Percentiles rank a stretch among this genome's conserved stretches.
These are phyloP conservation scores for Ornithoptera alexandrae DNA, from an alignment of 2,888 invertebrate species.

Conservation along the genomic window DNA sequence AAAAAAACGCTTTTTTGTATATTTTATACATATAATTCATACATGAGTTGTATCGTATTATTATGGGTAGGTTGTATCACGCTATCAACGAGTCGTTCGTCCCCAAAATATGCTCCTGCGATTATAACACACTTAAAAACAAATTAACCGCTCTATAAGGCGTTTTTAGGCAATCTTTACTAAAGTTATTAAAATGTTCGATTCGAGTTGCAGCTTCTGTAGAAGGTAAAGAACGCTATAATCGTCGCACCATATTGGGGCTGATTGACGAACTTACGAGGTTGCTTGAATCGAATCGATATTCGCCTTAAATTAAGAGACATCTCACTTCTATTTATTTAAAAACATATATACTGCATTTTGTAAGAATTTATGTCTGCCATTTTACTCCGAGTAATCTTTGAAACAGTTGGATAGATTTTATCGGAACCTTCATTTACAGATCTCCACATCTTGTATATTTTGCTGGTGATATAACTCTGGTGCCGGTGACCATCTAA, in stretches of 20 bases:
- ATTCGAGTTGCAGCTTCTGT: conserved; percentile 9
- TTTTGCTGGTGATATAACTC: too few relatives aligned
- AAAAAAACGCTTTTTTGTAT: too few relatives aligned
- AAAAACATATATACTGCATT: too few relatives aligned
- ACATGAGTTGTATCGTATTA: neutral
- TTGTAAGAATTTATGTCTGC: too few relatives aligned
- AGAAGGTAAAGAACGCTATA: conserved; percentile 53
- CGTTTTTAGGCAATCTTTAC: conserved; percentile 12
- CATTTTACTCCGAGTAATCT: too few relatives aligned
- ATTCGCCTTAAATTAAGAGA: conserved; percentile 45
- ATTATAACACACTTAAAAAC: conserved; percentile 4
- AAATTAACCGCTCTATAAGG: conserved; percentile 5
- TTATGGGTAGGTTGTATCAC: conserved; percentile 2
- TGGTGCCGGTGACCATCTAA: too few relatives aligned
- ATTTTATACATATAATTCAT: too few relatives aligned
- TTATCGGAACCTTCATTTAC: too few relatives aligned
- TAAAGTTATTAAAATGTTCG: conserved; percentile 13
- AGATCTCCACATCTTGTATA: too few relatives aligned
- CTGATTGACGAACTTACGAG: conserved; percentile 64
- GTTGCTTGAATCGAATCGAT: conserved; percentile 56
- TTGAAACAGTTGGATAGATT: too few relatives aligned
- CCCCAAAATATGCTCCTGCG: neutral
- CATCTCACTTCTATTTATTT: conserved; percentile 40
- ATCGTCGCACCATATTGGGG: conserved; percentile 58
- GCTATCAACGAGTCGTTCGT: neutral